A percentile compares a stretch with the other conserved stretches of the same genome.
Evolutionary conservation across 2,888 invertebrate species (phyloP).

Genomic region (Thereva unica): DNA sequence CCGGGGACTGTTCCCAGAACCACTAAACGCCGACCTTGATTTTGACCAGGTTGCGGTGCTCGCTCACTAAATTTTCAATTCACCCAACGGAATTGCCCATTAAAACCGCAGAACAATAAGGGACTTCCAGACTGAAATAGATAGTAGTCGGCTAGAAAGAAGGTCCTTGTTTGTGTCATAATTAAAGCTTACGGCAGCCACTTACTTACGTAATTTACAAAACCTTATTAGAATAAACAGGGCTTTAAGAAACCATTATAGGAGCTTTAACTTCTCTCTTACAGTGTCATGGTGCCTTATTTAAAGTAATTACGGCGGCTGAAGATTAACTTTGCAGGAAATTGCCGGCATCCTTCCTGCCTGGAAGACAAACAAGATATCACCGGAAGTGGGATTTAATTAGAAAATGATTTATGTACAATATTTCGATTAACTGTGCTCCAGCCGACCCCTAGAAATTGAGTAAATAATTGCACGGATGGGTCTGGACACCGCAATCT

Average conservation of each 20-base stretch:
- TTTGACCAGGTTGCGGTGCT: too few species aligned
- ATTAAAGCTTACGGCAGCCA: conserved; percentile 17
- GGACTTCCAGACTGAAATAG: too few species aligned
- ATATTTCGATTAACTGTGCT: conserved; percentile 15
- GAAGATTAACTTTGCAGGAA: conserved; percentile 28
- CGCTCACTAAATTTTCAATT: too few species aligned
- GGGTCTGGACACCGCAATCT: background rate
- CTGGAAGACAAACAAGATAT: conserved; percentile 26
- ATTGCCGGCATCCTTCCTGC: conserved; percentile 27
- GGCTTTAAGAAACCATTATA: conserved; percentile 18
- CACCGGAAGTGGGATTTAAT: conserved; percentile 30
- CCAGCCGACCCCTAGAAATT: background rate
- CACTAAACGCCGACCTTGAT: too few species aligned
- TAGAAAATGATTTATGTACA: conserved; percentile 30
- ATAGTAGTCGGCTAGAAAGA: too few species aligned
- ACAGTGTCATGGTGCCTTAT: conserved; percentile 22
- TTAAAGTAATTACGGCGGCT: conserved; percentile 29
- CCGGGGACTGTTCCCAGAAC: too few species aligned
- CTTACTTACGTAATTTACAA: conserved; percentile 20
- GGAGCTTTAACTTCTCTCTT: conserved; percentile 9
- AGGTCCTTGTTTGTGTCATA: background rate
- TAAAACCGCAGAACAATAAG: too few species aligned
- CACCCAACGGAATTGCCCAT: too few species aligned
- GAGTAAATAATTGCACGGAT: background rate
- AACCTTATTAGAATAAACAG: conserved; percentile 28